phyloP scores from a whole-genome alignment of 1,140 invertebrate genomes.

The Lepeophtheirus salmonis region DNA sequence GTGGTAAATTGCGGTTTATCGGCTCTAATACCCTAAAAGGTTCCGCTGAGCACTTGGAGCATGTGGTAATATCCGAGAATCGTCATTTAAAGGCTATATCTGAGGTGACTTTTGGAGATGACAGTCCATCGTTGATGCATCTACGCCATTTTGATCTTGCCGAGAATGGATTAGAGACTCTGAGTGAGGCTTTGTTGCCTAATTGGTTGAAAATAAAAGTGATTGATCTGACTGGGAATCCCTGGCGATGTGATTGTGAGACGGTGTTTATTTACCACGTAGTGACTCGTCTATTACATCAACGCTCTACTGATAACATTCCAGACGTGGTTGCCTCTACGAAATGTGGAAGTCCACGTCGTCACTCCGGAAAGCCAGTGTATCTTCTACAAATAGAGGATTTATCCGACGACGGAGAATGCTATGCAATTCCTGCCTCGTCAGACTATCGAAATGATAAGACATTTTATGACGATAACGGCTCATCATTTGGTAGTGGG shows the following conservation, averaged over 20 bases:
- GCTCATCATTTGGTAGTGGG: neutral
- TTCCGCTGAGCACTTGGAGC: constrained; percentile 20
- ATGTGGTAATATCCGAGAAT: constrained; percentile 20
- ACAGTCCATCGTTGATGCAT: constrained; percentile 13
- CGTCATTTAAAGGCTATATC: constrained; percentile 17
- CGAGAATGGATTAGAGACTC: constrained; percentile 20
- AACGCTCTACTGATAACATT: neutral
- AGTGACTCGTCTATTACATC: neutral
- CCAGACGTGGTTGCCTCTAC: neutral
- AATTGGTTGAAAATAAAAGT: constrained; percentile 20
- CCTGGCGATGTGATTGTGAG: constrained; percentile 21
- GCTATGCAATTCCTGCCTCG: neutral
- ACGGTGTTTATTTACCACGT: neutral
- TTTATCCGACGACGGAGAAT: neutral
- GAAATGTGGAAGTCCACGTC: neutral
- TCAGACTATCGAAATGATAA: neutral
- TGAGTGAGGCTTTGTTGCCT: constrained; percentile 18
- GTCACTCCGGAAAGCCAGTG: neutral
- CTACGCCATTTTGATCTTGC: constrained; percentile 21
- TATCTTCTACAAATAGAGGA: neutral
- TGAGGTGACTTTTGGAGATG: constrained; percentile 20
- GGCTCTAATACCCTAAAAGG: constrained; percentile 18
- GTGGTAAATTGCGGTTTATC: constrained; percentile 14
- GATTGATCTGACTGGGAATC: constrained; percentile 22
- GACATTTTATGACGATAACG: neutral